Conservation (phyloP, 1,140 invertebrate species). For the Bilobella aurantiaca region DNA sequence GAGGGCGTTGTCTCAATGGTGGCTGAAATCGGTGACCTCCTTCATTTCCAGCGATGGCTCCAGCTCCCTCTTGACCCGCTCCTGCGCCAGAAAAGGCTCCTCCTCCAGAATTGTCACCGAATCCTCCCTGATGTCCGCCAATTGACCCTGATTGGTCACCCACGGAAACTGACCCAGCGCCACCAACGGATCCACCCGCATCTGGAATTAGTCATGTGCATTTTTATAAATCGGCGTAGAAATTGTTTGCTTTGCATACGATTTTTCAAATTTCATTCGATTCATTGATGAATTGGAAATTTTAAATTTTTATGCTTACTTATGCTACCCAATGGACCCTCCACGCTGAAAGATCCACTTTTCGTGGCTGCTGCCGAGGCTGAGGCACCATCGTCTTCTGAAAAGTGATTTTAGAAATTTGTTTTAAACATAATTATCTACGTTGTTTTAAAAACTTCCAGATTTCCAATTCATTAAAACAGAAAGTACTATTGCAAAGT, state of each 20-base stretch:
- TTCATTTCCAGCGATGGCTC: too few relatives aligned
- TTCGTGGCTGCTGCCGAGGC: background rate
- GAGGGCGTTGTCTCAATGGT: background rate
- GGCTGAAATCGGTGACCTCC: background rate
- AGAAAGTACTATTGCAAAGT: too few relatives aligned
- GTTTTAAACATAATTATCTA: background rate
- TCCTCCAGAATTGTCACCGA: background rate
- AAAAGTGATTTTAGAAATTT: background rate
- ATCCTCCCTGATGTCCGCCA: background rate
- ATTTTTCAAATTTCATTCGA: too few relatives aligned
- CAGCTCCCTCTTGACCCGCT: background rate
- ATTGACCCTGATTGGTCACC: too few relatives aligned
- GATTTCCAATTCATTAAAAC: background rate
- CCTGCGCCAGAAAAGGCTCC: background rate
- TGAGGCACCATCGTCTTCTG: background rate
- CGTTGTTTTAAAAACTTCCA: background rate
- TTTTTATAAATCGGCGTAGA: too few relatives aligned
- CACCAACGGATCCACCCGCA: background rate
- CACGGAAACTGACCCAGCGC: background rate
- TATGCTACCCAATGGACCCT: background rate
- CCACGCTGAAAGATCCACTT: background rate
- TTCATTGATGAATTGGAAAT: background rate
- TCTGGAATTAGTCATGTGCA: background rate
- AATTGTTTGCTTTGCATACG: too few relatives aligned
- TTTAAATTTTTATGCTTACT: background rate